Percentiles rank a stretch among this genome's conserved stretches.
Conservation (phyloP, 2,113 vertebrate genomes). For the Tetrax tetrax region DNA sequence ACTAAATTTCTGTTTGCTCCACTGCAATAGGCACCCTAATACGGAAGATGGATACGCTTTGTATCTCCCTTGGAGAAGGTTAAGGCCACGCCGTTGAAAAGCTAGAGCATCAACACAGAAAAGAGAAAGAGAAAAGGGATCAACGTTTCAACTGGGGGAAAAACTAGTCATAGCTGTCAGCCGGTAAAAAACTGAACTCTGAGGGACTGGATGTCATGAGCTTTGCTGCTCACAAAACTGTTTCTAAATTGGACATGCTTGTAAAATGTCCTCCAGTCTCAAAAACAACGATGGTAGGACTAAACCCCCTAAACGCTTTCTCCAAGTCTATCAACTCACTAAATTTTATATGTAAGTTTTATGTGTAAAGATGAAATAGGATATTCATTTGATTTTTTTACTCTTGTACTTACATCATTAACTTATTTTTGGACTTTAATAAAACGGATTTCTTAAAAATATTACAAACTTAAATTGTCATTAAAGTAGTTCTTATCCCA, state of each 20-base stretch:
- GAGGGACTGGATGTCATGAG: background rate
- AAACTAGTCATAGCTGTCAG: background rate
- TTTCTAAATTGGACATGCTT: background rate
- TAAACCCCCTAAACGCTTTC: background rate
- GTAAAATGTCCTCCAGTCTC: background rate
- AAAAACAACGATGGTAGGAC: rapidly evolving
- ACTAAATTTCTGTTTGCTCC: background rate
- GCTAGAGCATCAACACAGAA: background rate
- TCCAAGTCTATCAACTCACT: background rate
- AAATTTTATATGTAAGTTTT: background rate
- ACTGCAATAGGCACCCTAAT: background rate
- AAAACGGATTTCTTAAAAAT: background rate
- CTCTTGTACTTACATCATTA: background rate
- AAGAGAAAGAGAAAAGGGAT: background rate
- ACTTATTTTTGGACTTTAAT: background rate
- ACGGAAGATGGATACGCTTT: background rate
- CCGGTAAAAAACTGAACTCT: background rate
- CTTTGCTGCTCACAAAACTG: background rate
- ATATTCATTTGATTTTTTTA: background rate
- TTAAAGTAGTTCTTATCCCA: background rate
- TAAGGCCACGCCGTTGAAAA: background rate
- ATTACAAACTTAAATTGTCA: background rate
- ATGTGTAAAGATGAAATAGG: background rate
- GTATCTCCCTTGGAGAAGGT: background rate
- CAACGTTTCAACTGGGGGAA: background rate